Evolutionary conservation across 2,888 invertebrate species (phyloP), one percentile per base, ranked within the genome.

Genomic region (Pyrrhosoma nymphula): DNA sequence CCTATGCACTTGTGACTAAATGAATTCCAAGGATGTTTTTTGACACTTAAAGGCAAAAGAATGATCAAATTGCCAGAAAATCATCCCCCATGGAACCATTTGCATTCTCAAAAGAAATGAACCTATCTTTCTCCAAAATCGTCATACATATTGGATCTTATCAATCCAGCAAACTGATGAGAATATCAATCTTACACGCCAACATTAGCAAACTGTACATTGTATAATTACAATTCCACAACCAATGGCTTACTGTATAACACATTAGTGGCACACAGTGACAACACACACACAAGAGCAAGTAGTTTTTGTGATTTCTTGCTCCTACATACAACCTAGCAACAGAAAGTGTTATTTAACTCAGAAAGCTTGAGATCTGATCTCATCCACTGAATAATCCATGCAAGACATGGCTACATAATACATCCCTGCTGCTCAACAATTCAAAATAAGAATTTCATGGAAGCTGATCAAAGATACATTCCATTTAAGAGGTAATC

Each of bases 401-500:
- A 82, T 82, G 82, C 82, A 82, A 35, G 82, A 14, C 82, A 82
- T 82, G 82, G 82, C 82, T 82, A 82, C 82, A 82, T 18, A 82
- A 30, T 82, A 82, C 82, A 82, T 82, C 82, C n/a, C 82, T 30
- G 82, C 82, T 35, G 82, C 82, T 82, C 35, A 82, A 35, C 35
- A 35, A 35, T 82, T 35, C 35, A 35, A 82, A 82, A 35, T 82
- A 82, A 35, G 30, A 82, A 0, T 35, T 18, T 35, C 35, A 82
- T 0, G 10, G 18, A 82, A 35, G 82, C 82, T 82, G 35, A 82
- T 93, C 93, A 99, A 96, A 99, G 98, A 97, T 99, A 99, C 99
- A 99, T 99, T 96, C 99, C 99, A 97, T 99, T 99, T 96, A 99
- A 99, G 96, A 99, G 97, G 97, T 99, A 99, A 97, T 99, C 99